phyloP scores from a whole-genome alignment of 2,797 vertebrate species.

The Bradypus variegatus region DNA sequence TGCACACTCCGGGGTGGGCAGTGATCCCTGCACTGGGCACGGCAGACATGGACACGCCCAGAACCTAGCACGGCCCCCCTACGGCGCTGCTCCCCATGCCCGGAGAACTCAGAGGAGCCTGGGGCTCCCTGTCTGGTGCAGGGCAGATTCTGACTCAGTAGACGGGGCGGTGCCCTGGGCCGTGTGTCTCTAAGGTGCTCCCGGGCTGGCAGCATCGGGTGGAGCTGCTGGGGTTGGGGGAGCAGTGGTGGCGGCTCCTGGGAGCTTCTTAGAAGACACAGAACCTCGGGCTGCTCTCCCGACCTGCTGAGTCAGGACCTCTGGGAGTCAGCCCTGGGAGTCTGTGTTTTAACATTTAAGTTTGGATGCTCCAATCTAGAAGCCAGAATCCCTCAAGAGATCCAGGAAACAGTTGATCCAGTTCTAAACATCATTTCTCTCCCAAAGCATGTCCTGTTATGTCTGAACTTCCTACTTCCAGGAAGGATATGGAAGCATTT shows the following conservation, averaged over 20 bases:
- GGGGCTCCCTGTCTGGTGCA: neutral
- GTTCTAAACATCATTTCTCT: neutral
- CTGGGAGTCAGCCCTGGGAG: neutral
- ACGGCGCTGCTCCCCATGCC: no score
- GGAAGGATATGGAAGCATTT: neutral
- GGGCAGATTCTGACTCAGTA: no score
- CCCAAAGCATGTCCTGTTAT: neutral
- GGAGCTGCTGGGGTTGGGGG: no score
- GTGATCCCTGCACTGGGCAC: no score
- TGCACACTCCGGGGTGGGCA: neutral
- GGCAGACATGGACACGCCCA: fast-evolving
- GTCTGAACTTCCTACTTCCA: neutral
- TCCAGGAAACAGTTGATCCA: neutral
- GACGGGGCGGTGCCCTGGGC: no score
- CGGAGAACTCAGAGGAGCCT: neutral
- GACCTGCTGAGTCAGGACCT: neutral
- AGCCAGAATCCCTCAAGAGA: neutral
- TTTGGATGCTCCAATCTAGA: neutral
- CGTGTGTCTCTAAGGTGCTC: no score
- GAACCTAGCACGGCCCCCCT: no score
- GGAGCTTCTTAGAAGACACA: neutral
- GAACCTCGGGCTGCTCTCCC: neutral
- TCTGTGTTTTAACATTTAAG: neutral
- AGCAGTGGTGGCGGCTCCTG: no score
- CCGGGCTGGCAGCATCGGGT: no score